Percentiles rank a stretch among this genome's conserved stretches.
Evolutionary conservation across 2,113 vertebrate genomes (phyloP).

Genomic region (Mesocricetus auratus): DNA sequence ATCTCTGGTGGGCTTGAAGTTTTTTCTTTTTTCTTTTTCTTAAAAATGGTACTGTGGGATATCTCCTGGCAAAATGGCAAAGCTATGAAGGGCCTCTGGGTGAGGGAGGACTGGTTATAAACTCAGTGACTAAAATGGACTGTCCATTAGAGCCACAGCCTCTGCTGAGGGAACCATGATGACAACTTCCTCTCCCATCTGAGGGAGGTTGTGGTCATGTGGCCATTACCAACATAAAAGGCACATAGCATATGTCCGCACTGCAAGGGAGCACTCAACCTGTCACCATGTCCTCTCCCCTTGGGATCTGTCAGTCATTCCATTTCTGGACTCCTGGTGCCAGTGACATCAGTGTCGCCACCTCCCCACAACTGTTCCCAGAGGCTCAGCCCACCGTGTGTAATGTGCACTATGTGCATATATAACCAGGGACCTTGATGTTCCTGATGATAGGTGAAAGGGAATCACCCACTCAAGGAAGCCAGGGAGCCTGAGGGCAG

Average conservation of each 20-base stretch:
- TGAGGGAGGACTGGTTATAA: neutral
- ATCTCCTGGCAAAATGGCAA: neutral
- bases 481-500: neutral
- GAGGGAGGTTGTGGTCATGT: no score
- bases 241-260: neutral
- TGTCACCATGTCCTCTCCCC: fast-evolving
- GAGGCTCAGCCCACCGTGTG: neutral
- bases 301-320: no score
- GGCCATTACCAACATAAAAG: no score
- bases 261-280: no score
- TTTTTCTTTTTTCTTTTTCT: neutral
- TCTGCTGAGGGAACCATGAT: neutral
- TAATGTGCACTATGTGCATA: neutral
- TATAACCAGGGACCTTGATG: neutral
- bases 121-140: no score
- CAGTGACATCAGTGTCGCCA: neutral
- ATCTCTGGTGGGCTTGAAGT: neutral
- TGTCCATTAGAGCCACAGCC: neutral
- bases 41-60: neutral
- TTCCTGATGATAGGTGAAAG: neutral
- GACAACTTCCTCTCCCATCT: neutral
- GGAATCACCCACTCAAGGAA: neutral
- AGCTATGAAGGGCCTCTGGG: neutral
- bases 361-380: no score
- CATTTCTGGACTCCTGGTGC: neutral